A percentile compares a stretch with the other conserved stretches of the same genome.
phyloP scores from a whole-genome alignment of 2,888 invertebrate genomes.

The Diadegma fenestrale region DNA sequence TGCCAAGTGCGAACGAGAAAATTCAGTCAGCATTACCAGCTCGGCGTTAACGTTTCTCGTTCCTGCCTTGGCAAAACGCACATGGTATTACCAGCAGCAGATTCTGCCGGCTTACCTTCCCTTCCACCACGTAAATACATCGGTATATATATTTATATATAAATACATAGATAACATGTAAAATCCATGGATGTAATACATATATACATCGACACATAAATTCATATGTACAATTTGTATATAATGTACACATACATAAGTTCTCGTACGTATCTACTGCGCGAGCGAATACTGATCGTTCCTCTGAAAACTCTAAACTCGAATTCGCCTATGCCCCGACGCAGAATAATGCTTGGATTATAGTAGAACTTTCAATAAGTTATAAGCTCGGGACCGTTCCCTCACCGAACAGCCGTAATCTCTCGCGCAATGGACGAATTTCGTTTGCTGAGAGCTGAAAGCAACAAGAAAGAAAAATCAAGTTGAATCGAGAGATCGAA shows the following conservation, averaged over 20 bases:
- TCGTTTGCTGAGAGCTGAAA: too few relatives aligned
- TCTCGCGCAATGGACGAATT: not conserved
- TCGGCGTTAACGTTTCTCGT: constrained; percentile 47
- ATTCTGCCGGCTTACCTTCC: constrained; percentile 29
- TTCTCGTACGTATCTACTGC: constrained; percentile 20
- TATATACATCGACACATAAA: constrained; percentile 1
- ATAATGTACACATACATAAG: constrained; percentile 13
- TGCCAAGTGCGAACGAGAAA: constrained; percentile 64
- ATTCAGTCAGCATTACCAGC: constrained; percentile 50
- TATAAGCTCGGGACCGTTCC: not conserved
- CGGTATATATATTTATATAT: not conserved
- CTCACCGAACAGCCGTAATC: not conserved
- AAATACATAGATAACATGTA: constrained; percentile 5
- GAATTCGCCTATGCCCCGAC: constrained; percentile 30
- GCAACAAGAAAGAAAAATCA: not conserved
- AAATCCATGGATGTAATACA: constrained; percentile 5
- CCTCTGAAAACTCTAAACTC: constrained; percentile 40
- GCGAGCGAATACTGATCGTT: constrained; percentile 52
- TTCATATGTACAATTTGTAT: constrained; percentile 22
- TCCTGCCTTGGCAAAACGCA: constrained; percentile 39
- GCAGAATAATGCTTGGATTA: constrained; percentile 12
- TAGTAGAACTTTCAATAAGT: constrained; percentile 30
- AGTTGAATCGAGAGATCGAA: not conserved
- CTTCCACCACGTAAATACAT: constrained; percentile 2
- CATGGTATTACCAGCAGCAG: constrained; percentile 48